Conservation (phyloP, 2,888 invertebrate species). For the Lucinisca nassula region DNA sequence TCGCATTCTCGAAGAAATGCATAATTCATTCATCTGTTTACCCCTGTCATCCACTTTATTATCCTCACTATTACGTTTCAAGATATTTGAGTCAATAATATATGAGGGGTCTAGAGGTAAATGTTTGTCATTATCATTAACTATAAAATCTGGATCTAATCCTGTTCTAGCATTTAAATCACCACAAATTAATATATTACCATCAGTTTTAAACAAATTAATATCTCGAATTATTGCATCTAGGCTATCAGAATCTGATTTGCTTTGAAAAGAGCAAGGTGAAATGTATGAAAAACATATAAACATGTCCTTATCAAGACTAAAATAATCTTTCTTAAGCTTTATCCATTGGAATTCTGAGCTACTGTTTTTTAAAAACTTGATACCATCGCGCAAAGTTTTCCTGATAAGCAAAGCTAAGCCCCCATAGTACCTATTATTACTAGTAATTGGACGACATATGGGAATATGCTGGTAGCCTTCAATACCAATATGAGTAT, state of each 20-base stretch:
- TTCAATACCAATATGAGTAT: not conserved
- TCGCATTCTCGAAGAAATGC: not conserved
- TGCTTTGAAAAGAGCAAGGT: not conserved
- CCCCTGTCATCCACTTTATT: not conserved
- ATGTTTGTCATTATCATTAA: not conserved
- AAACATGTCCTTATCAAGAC: not conserved
- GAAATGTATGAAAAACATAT: not conserved
- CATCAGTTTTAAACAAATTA: not conserved
- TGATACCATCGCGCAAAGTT: not conserved
- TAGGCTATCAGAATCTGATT: not conserved
- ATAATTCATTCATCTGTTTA: slow-evolving; percentile 13
- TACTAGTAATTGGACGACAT: not conserved
- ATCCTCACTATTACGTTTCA: slow-evolving; percentile 5
- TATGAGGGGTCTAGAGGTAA: not conserved
- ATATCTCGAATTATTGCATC: not conserved
- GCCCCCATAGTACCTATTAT: not conserved
- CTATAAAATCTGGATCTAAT: not conserved
- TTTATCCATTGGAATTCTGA: not conserved
- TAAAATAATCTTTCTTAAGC: not conserved
- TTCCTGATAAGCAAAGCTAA: not conserved
- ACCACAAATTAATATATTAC: not conserved
- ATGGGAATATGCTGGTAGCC: not conserved
- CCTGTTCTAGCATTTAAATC: not conserved
- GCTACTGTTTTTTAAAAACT: not conserved
- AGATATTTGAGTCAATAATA: slow-evolving; percentile 9